A percentile compares a stretch with the other conserved stretches of the same genome.
These are phyloP conservation scores for Onychorhynchus coronatus DNA, from an alignment of 2,113 vertebrate genomes.

Conservation along the genomic window DNA sequence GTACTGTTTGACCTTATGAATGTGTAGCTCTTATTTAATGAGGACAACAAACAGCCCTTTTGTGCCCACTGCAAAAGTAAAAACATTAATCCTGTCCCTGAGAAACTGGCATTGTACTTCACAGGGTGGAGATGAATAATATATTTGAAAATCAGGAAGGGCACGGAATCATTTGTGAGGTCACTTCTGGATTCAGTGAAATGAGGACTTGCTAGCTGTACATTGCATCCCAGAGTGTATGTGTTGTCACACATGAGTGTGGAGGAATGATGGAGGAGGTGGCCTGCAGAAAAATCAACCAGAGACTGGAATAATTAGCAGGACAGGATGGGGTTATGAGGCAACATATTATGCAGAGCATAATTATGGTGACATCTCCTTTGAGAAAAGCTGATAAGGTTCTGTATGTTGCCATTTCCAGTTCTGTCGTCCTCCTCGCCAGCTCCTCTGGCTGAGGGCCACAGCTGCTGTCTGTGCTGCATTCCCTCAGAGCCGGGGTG, in stretches of 20 bases:
- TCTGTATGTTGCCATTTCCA: neutral
- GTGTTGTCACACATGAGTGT: neutral
- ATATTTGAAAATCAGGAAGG: neutral
- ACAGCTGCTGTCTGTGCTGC: neutral
- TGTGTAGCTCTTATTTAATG: neutral
- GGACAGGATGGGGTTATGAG: neutral
- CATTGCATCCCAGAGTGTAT: neutral
- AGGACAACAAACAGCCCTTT: neutral
- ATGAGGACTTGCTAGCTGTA: fast-evolving
- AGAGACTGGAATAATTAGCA: neutral
- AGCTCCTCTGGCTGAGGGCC: neutral
- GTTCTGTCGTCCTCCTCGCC: neutral
- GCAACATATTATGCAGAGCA: neutral
- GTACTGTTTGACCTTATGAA: neutral
- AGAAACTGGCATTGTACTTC: neutral
- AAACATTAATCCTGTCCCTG: neutral
- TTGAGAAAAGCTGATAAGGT: neutral
- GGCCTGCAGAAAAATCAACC: neutral
- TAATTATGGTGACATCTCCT: neutral
- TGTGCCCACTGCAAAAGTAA: neutral
- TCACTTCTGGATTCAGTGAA: neutral
- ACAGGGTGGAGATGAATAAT: neutral
- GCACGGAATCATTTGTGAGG: neutral
- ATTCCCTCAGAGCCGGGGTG: fast-evolving
- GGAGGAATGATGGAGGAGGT: neutral